Evolutionary conservation across 2,888 invertebrate species (phyloP), one percentile per base, ranked within the genome.

Genomic region (Amiota communis): DNA sequence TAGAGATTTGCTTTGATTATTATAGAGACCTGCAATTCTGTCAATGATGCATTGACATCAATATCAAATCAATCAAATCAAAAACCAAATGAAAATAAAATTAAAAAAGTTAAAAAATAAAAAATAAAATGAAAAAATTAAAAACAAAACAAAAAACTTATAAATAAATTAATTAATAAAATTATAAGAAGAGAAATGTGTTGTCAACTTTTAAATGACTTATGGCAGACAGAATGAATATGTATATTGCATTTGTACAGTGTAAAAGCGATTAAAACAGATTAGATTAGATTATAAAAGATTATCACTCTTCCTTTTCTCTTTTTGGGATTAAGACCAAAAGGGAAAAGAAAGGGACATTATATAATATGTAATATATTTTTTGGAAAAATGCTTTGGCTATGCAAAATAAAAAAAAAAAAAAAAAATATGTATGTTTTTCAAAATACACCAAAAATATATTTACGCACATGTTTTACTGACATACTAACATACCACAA

Each of bases 61-160:
- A 36, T 36, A 36, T 36, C 36, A 6, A 36, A 4, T 36, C 3
- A 36, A 36, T 36, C 36, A 36, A 36, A 36, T 36, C 6, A 36
- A 36, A 36, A 57, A 76, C 73, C 74, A 74, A 23, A 76, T 64
- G 74, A 48, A 78, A 72, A 20, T 76, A 79, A 76, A 71, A 64
- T 75, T 20, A 77, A 73, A 68, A 51, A 78, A 77, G 70, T 70
- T 36, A 77, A 78, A 77, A 78, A 74, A 20, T 72, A 12, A 4
- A 70, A 70, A 63, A 23, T 73, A 74, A 68, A 65, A 76, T 72
- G 8, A 56, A 72, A 74, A 4, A 65, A 65, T 13, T 48, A 70
- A 63, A 72, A 15, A 78, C 23, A 59, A 75, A 71, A 63, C 47
- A 64, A 73, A 71, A 57, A 70, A 51, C 20, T 51, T 13, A 69